Percentiles rank a stretch among this genome's conserved stretches.
phyloP scores from a whole-genome alignment of 2,888 invertebrate genomes.

The Ophion ventricosus region DNA sequence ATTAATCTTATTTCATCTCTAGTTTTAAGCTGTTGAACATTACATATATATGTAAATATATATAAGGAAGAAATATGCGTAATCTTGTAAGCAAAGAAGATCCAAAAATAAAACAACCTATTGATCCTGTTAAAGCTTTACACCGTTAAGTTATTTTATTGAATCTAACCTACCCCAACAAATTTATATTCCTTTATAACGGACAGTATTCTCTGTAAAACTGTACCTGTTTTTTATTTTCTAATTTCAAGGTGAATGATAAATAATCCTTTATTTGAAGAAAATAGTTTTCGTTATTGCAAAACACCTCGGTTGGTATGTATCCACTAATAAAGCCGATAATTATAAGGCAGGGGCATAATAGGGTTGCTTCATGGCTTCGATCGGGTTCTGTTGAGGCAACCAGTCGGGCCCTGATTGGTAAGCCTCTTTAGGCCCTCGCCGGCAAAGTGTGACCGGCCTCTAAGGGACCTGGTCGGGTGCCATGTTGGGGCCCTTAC shows the following conservation, averaged over 20 bases:
- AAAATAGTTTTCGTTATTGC: not conserved
- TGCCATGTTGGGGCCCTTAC: slow-evolving; percentile 8
- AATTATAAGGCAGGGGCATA: slow-evolving; percentile 20
- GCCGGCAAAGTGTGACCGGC: slow-evolving; percentile 12
- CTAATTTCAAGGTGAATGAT: not conserved
- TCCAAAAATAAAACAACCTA: slow-evolving; percentile 12
- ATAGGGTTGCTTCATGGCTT: slow-evolving; percentile 19
- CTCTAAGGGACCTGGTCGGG: slow-evolving; percentile 7
- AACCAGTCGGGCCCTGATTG: slow-evolving; percentile 14
- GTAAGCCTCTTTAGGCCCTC: slow-evolving; percentile 10
- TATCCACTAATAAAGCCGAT: slow-evolving; percentile 3
- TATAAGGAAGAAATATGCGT: too few species aligned
- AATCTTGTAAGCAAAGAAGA: not conserved
- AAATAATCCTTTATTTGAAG: slow-evolving; percentile 2
- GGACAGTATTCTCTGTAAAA: not conserved
- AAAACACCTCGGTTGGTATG: not conserved
- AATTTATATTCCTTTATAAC: too few species aligned
- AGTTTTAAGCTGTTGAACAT: too few species aligned
- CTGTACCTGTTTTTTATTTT: not conserved
- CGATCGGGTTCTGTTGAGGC: slow-evolving; percentile 14
- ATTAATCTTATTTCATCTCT: too few species aligned
- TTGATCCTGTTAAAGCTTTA: not conserved
- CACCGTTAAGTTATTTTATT: not conserved
- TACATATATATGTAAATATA: too few species aligned
- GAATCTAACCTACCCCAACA: too few species aligned